A percentile compares a stretch with the other conserved stretches of the same genome.
phyloP scores from a whole-genome alignment of 2,888 invertebrate genomes.

The Abrostola tripartita region DNA sequence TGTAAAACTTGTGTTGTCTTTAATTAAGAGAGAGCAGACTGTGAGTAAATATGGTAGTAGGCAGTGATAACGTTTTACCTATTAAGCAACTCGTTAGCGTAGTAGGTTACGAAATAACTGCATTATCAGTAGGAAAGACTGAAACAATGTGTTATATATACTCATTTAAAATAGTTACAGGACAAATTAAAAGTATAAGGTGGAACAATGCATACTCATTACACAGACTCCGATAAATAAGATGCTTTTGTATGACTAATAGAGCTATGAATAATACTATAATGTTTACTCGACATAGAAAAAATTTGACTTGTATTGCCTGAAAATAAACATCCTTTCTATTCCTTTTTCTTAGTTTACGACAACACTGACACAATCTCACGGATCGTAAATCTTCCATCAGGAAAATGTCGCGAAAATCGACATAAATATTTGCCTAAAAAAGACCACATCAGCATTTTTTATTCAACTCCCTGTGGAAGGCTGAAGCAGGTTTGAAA shows the following conservation, averaged over 20 bases:
- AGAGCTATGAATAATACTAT: no score
- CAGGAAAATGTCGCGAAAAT: no score
- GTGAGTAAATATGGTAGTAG: constrained; percentile 12
- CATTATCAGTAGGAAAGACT: constrained; percentile 1
- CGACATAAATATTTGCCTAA: no score
- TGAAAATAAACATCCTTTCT: no score
- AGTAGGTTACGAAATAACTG: background rate
- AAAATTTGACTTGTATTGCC: no score
- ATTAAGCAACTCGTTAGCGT: background rate
- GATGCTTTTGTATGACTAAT: background rate
- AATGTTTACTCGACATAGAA: no score
- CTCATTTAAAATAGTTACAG: background rate
- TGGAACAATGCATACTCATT: background rate
- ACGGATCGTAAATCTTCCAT: no score
- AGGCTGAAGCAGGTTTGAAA: no score
- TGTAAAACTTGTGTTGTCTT: constrained; percentile 12
- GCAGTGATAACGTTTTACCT: background rate
- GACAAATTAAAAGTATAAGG: background rate
- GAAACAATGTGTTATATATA: background rate
- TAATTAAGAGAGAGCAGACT: constrained; percentile 31
- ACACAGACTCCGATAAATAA: background rate
- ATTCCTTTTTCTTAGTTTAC: no score
- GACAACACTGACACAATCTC: no score
- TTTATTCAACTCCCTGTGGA: no score
- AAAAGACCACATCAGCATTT: no score